These are phyloP conservation scores for Brachyptera putata DNA, from an alignment of 2,888 invertebrate species.

Conservation along the genomic window DNA sequence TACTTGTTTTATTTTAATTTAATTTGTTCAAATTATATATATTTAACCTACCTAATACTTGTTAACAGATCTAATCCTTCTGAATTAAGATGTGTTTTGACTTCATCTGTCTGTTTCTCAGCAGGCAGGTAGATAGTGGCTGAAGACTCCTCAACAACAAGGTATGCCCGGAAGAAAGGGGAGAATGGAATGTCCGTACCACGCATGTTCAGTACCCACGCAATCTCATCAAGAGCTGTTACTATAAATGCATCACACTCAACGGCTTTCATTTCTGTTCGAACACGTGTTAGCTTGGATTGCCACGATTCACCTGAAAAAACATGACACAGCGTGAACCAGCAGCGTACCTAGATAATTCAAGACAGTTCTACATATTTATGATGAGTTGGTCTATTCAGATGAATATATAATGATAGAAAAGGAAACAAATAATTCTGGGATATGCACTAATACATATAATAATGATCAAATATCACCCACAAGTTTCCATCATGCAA, in stretches of 20 bases:
- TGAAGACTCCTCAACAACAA: slow-evolving; percentile 34
- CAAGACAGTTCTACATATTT: no score
- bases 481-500: no score
- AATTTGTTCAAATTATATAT: no score
- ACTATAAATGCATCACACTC: slow-evolving; percentile 43
- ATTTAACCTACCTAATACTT: not conserved
- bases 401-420: no score
- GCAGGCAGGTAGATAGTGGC: slow-evolving; percentile 37
- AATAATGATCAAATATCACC: no score
- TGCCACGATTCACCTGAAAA: slow-evolving; percentile 35
- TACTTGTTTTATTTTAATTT: no score
- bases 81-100: slow-evolving; percentile 37
- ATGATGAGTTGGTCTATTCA: no score
- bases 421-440: no score
- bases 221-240: slow-evolving; percentile 48
- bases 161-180: slow-evolving; percentile 43
- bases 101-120: slow-evolving; percentile 36
- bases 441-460: no score
- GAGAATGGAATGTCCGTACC: slow-evolving; percentile 47
- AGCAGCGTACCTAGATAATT: no score
- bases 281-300: slow-evolving; percentile 35
- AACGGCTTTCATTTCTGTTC: slow-evolving; percentile 32
- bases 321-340: not conserved
- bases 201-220: slow-evolving; percentile 49
- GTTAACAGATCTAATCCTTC: slow-evolving; percentile 6